Conservation (phyloP, 2,888 invertebrate genomes). For the Scaptodrosophila latifasciaeformis region DNA sequence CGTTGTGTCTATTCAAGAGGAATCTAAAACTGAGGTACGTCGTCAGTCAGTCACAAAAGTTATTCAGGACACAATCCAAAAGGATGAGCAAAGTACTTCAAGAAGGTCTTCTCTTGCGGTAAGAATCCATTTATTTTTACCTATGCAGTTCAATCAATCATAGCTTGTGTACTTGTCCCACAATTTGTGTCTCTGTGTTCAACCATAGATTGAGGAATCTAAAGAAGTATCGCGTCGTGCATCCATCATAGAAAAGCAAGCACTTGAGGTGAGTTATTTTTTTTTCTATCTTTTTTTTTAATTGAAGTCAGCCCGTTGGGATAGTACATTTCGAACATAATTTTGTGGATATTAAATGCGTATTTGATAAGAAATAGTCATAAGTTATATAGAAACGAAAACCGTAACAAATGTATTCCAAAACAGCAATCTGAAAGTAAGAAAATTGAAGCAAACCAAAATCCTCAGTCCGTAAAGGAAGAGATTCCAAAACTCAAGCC, state of each 20-base stretch:
- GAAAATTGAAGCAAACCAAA: slow-evolving; percentile 72
- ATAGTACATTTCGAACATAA: background rate
- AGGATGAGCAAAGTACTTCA: slow-evolving; percentile 62
- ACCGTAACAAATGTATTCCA: slow-evolving; percentile 22
- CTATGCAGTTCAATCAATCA: too few relatives aligned
- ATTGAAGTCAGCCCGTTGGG: background rate
- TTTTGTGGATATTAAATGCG: background rate
- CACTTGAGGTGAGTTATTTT: slow-evolving; percentile 62
- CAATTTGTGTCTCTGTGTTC: background rate
- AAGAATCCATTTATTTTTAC: too few relatives aligned
- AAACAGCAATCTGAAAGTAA: slow-evolving; percentile 57
- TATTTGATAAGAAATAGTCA: background rate
- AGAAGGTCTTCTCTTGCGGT: slow-evolving; percentile 70
- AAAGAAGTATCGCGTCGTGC: slow-evolving; percentile 65
- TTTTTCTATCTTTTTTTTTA: background rate
- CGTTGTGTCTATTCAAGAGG: slow-evolving; percentile 59
- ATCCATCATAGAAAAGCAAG: slow-evolving; percentile 68
- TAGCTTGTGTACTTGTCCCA: too few relatives aligned
- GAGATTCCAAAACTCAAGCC: slow-evolving; percentile 79
- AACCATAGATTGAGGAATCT: slow-evolving; percentile 57
- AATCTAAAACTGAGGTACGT: slow-evolving; percentile 57
- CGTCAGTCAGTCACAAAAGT: slow-evolving; percentile 61
- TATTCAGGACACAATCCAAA: slow-evolving; percentile 41
- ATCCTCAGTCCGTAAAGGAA: slow-evolving; percentile 77
- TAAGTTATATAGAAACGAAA: background rate